Evolutionary conservation across 30 jellyfish, hydroid and myxozoan species (phyloP), one percentile per base, ranked within the genome.

Genomic region (Calvadosia cruxmelitensis): DNA sequence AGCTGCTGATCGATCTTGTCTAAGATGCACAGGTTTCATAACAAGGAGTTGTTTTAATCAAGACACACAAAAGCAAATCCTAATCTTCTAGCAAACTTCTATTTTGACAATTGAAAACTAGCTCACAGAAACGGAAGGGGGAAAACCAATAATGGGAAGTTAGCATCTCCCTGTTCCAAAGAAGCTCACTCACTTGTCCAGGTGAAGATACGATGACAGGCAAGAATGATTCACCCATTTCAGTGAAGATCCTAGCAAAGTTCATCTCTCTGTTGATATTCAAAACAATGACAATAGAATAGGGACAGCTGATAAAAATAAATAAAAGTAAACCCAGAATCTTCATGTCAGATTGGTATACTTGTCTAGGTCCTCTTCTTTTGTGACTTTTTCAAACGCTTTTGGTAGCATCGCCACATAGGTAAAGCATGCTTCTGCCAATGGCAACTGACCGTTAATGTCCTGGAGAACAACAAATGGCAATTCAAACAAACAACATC

Each of bases 321-420:
- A 63, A 31, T 29, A 53, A 53, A 53, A 7, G 12, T 12, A 48
- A 48, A 48, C 16, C n/a, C 16, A 7, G 12, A n/a, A n/a, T n/a
- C n/a, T n/a, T n/a, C n/a, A n/a, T n/a, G n/a, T n/a, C n/a, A n/a
- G n/a, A n/a, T n/a, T n/a, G n/a, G n/a, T n/a, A n/a, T 66, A 86
- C 96, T 81, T 73, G 73, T 86, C 96, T 28, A 79, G 57, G 34
- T 86, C 96, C 15, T 70, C 84, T 25, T 78, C 91, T 68, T 76
- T 77, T 3, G 65, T 74, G 0, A 94, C 90, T 34, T 67, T 62
- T 69, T 86, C 79, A 76, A 78, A 86, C 0, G 94, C 93, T 3
- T 79, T 78, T 26, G 94, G 80, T 2, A 86, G 70, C 27, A 83
- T 23, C 68, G 83, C 52, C 35, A 74, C 88, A 51, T 76, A 86